Evolutionary conservation across 92 coral and sea anemone species (phyloP).

Genomic region (Porites evermanni): DNA sequence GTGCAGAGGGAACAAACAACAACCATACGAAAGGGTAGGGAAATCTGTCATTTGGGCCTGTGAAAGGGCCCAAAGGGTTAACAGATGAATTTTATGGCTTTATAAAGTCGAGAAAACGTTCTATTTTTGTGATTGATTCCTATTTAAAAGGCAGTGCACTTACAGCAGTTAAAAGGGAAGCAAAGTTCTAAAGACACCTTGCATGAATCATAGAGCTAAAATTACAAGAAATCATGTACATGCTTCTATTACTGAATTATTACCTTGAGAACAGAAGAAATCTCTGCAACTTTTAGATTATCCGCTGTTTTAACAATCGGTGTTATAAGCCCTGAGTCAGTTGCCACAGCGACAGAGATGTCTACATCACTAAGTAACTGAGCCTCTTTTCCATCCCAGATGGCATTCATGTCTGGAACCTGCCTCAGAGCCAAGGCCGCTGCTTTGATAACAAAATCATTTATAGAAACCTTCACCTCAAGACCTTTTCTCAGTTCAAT

Average conservation of each 20-base stretch:
- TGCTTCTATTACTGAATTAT: background rate
- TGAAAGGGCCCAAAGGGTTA: too few relatives aligned
- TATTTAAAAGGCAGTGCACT: too few relatives aligned
- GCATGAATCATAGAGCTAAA: too few relatives aligned
- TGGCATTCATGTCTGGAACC: slow-evolving; percentile 85
- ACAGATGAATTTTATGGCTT: too few relatives aligned
- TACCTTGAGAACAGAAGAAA: slow-evolving; percentile 86
- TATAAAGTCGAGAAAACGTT: too few relatives aligned
- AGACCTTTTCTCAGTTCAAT: slow-evolving; percentile 67
- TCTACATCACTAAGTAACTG: slow-evolving; percentile 68
- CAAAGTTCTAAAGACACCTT: too few relatives aligned
- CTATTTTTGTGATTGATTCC: too few relatives aligned
- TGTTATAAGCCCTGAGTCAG: slow-evolving; percentile 88
- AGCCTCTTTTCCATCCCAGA: slow-evolving; percentile 74
- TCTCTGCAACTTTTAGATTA: slow-evolving; percentile 71
- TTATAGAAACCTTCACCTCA: slow-evolving; percentile 75
- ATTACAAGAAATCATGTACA: background rate
- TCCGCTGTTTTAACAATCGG: slow-evolving; percentile 89
- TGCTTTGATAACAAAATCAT: slow-evolving; percentile 93
- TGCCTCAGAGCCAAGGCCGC: slow-evolving; percentile 76
- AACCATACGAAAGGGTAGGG: too few relatives aligned
- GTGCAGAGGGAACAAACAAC: too few relatives aligned
- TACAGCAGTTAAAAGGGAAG: too few relatives aligned
- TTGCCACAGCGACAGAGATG: slow-evolving; percentile 90
- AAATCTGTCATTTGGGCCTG: too few relatives aligned